Conservation (phyloP, 2,888 invertebrate species). For the Camponotus fellah region DNA sequence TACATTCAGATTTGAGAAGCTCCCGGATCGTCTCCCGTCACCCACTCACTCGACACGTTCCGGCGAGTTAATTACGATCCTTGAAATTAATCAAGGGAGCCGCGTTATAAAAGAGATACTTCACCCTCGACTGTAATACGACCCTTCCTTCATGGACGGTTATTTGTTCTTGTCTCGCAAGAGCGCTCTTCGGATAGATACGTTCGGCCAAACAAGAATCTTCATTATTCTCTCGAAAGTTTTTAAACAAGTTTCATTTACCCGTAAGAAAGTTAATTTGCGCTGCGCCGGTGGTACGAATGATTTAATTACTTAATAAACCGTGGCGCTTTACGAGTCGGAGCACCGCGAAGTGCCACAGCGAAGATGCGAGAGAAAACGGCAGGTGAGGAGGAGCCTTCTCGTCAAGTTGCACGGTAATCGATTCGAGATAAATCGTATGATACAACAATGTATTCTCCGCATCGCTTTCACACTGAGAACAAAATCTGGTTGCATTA, state of each 20-base stretch:
- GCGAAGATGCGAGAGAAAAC: constrained; percentile 22
- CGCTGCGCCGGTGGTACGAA: constrained; percentile 59
- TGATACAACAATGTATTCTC: neutral
- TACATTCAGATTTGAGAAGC: constrained; percentile 45
- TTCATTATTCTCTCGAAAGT: constrained; percentile 66
- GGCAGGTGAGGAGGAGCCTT: constrained; percentile 17
- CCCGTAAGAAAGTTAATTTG: constrained; percentile 74
- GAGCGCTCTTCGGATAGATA: constrained; percentile 57
- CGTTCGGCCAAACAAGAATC: constrained; percentile 65
- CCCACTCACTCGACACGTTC: constrained; percentile 23
- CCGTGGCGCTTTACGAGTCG: constrained; percentile 60
- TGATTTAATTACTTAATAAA: constrained; percentile 79
- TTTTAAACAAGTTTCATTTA: constrained; percentile 69
- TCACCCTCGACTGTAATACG: constrained; percentile 58
- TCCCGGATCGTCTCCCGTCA: constrained; percentile 9
- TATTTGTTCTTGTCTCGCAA: constrained; percentile 58
- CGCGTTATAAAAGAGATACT: constrained; percentile 61
- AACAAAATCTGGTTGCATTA: too few relatives aligned
- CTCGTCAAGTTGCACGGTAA: constrained; percentile 10
- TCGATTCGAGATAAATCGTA: constrained; percentile 21
- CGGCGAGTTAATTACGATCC: constrained; percentile 74
- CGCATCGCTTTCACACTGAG: neutral
- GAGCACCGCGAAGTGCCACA: constrained; percentile 37
- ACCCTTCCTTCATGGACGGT: constrained; percentile 47
- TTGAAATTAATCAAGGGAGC: constrained; percentile 75